Conservation (phyloP, 2,888 invertebrate species). For the Drosophila nigricruria region DNA sequence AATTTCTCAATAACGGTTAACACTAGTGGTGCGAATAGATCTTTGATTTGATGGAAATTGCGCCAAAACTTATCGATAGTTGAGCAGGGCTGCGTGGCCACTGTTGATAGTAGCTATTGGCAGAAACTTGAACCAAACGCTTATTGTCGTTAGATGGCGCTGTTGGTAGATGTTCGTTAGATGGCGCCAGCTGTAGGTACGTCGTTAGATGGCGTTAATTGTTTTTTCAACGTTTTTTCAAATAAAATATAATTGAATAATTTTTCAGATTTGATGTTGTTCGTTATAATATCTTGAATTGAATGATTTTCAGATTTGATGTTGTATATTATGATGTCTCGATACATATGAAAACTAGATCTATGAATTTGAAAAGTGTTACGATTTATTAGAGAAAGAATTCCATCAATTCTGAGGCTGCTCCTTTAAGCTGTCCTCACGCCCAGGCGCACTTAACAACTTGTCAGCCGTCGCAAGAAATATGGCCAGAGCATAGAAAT, state of each 20-base stretch:
- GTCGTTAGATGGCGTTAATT: not conserved
- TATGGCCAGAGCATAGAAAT: slow-evolving; percentile 22
- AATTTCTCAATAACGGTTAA: slow-evolving; percentile 44
- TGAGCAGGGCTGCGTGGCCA: not conserved
- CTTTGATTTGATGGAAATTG: not conserved
- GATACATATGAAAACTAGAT: not conserved
- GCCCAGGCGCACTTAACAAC: slow-evolving; percentile 44
- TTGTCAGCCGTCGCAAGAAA: slow-evolving; percentile 9
- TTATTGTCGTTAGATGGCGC: slow-evolving; percentile 2
- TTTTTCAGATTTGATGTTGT: not conserved
- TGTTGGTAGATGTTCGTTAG: not conserved
- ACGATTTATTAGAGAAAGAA: too few relatives aligned
- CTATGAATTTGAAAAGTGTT: too few relatives aligned
- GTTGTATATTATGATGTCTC: not conserved
- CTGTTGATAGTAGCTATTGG: not conserved
- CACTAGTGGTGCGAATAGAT: slow-evolving; percentile 3
- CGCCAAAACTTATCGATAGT: slow-evolving; percentile 19
- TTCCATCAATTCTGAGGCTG: slow-evolving; percentile 58
- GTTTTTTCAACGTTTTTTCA: too few relatives aligned
- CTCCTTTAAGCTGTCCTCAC: slow-evolving; percentile 61
- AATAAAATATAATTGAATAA: too few relatives aligned
- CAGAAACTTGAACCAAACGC: not conserved
- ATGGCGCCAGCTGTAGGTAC: not conserved
- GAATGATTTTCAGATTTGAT: not conserved
- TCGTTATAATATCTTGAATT: too few relatives aligned